Percentiles rank a stretch among this genome's conserved stretches.
phyloP scores from a whole-genome alignment of 2,888 invertebrate genomes.

The Hydroisotoma schaefferi region DNA sequence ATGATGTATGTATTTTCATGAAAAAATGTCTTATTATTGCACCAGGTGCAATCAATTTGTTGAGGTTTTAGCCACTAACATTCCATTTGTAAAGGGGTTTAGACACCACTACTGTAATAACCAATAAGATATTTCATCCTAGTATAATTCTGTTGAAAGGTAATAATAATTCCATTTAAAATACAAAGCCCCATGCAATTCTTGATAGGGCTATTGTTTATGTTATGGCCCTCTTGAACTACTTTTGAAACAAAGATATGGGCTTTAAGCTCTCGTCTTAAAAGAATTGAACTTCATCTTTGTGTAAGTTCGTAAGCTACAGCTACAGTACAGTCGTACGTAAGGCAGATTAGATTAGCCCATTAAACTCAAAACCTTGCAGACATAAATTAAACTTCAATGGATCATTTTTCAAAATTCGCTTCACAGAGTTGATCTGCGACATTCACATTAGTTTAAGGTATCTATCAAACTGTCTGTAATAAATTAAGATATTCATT shows the following conservation, averaged over 20 bases:
- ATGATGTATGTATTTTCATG: neutral
- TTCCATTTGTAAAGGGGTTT: no score
- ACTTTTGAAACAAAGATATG: neutral
- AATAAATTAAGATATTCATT: no score
- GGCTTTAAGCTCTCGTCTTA: neutral
- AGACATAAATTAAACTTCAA: no score
- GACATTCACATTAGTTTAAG: no score
- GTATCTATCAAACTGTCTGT: no score
- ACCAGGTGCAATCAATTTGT: no score
- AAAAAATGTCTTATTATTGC: neutral
- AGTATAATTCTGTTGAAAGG: neutral
- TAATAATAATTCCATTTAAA: neutral
- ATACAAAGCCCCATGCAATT: neutral
- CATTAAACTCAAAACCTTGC: no score
- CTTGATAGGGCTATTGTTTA: conserved; percentile 1
- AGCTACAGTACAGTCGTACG: neutral
- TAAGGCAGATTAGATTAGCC: neutral
- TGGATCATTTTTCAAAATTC: no score
- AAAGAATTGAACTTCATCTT: neutral
- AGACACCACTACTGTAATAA: no score
- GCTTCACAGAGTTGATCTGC: no score
- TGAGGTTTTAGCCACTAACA: no score
- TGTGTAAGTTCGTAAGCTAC: neutral
- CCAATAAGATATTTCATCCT: no score
- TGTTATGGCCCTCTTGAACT: neutral